Base-by-base conservation (phyloP, 2,888 invertebrate genomes). In the Rapana venosa region DNA sequence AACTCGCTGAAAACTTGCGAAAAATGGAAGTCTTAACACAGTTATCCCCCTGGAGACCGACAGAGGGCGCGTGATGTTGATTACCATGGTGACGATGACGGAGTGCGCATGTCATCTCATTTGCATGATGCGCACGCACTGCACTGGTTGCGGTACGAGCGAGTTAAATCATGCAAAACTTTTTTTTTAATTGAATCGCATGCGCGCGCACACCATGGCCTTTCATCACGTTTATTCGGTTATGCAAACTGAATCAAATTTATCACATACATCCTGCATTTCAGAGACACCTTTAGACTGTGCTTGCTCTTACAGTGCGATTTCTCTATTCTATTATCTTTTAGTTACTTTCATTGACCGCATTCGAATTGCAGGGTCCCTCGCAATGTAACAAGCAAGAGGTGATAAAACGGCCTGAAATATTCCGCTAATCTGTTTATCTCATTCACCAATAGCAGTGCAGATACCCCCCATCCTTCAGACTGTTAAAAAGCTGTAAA, bases 21-120 rank as follows among this genome's bases (percentile, higher is more conserved):
- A 70, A 86, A 66, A 61, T 61, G 86, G 86, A 61, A 61, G 86
- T 86, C 86, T 86, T 86, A 86, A 86, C 86, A 86, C 35, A 86
- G 86, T 86, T 86, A 86, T 86, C 86, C 86, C 86, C 66, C 86
- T 56, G 20, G 86, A 56, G 56, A 30, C 85, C 58, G 6, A 36
- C 36, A 56, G 61, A 35, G 61, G 61, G 86, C 66, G 86, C 86
- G 86, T 66, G 61, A 86, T 86, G 61, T 32, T 70, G 86, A 86
- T 86, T 86, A 86, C 66, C 86, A 66, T 32, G 36, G 86, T 66
- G 86, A 86, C 86, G 86, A 86, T 56, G 86, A 86, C 30, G 86
- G 56, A 86, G 86, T 66, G 86, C 6, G 58, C 35, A 66, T 66
- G 66, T 35, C 66, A 70, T 86, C 84, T 86, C 86, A 86, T 86